These are phyloP conservation scores for Glaucidium brasilianum DNA, from an alignment of 2,113 vertebrate species.

Conservation along the genomic window DNA sequence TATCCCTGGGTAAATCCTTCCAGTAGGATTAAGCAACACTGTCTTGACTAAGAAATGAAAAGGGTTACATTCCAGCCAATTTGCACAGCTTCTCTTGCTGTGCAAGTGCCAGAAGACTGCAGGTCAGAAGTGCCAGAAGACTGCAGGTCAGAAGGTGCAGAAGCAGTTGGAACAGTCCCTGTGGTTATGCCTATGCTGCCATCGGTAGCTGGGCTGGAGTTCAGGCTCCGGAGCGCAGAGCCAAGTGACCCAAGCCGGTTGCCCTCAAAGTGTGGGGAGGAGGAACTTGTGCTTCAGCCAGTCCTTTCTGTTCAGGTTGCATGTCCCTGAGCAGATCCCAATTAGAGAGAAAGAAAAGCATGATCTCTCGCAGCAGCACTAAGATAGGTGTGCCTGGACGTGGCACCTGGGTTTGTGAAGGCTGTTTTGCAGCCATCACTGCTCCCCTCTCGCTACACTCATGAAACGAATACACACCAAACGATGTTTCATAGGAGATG, in stretches of 20 bases:
- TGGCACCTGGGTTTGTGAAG: not conserved
- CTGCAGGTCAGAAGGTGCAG: not conserved
- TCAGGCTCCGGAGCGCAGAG: not conserved
- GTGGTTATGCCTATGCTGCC: not conserved
- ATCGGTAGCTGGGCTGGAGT: not conserved
- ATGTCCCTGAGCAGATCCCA: not conserved
- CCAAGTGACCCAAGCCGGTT: not conserved
- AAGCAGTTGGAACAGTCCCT: not conserved
- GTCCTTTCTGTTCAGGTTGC: not conserved
- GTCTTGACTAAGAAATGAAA: not conserved
- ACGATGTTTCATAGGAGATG: not conserved
- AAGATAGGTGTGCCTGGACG: not conserved
- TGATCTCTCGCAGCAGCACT: not conserved
- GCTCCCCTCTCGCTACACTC: fast-evolving
- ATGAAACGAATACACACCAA: not conserved
- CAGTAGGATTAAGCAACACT: not conserved
- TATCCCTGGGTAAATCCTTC: not conserved
- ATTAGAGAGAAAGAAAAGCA: not conserved
- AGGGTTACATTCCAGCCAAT: not conserved
- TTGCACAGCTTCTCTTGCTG: not conserved
- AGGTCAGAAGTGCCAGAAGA: not conserved
- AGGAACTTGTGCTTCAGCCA: not conserved
- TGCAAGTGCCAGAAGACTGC: not conserved
- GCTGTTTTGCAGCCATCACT: not conserved
- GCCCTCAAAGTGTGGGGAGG: not conserved